phyloP scores from a whole-genome alignment of 2,797 vertebrate species.

The Phyllotis vaccarum region DNA sequence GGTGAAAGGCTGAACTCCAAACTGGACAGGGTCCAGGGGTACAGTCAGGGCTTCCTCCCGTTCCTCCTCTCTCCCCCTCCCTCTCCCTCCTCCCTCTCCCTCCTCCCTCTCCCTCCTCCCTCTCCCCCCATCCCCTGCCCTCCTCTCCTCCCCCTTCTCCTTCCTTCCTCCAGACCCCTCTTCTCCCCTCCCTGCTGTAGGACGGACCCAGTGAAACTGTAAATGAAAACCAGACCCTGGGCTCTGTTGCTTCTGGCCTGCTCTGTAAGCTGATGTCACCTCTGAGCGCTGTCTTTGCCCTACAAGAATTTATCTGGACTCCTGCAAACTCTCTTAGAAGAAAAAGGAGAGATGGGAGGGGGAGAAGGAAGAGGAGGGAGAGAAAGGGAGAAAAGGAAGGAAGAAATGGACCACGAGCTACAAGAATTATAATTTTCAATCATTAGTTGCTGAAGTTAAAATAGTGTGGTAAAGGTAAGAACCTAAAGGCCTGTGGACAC shows the following conservation, averaged over 20 bases:
- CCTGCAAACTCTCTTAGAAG: slow-evolving; percentile 37
- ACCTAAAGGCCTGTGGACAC: background rate
- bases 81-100: slow-evolving; percentile 22
- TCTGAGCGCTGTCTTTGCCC: slow-evolving; percentile 56
- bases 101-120: slow-evolving; percentile 64
- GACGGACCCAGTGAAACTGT: slow-evolving; percentile 76
- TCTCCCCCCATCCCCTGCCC: slow-evolving; percentile 27
- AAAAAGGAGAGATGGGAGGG: background rate
- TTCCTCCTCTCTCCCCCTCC: slow-evolving; percentile 70
- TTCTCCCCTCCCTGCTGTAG: slow-evolving; percentile 62
- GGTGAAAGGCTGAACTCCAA: slow-evolving; percentile 72
- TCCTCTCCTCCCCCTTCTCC: slow-evolving; percentile 56
- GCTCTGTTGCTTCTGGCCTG: slow-evolving; percentile 81
- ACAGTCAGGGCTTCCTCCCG: slow-evolving; percentile 78
- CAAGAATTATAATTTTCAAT: background rate
- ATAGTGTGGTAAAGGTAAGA: background rate
- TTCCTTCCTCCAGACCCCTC: slow-evolving; percentile 38
- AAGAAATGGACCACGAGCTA: background rate
- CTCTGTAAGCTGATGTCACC: slow-evolving; percentile 85
- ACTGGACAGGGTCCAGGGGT: slow-evolving; percentile 77
- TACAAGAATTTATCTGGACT: background rate
- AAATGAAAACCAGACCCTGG: slow-evolving; percentile 87
- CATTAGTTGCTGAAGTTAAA: slow-evolving; percentile 6
- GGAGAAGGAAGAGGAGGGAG: background rate
- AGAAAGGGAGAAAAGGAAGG: background rate